Percentiles rank a stretch among this genome's conserved stretches.
Evolutionary conservation across 2,113 vertebrate genomes (phyloP).

Genomic region (Psittacara wagleri): DNA sequence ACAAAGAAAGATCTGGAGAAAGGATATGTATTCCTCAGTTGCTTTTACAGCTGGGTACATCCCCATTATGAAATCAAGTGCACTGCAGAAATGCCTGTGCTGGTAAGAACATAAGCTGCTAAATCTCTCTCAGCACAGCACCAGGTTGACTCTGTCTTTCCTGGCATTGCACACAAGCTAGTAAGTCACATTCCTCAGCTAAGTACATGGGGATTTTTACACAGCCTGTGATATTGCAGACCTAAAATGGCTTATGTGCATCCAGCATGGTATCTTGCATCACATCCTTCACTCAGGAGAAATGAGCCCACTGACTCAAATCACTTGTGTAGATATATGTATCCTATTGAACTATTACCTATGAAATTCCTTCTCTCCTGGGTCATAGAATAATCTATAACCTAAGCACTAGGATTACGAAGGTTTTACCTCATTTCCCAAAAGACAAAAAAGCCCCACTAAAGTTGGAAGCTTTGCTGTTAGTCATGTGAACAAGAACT

Average conservation of each 20-base stretch:
- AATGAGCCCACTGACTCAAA: not conserved
- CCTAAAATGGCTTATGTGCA: not conserved
- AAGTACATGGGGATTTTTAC: not conserved
- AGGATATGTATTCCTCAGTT: not conserved
- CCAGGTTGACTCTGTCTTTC: slow-evolving; percentile 4
- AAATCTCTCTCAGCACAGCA: slow-evolving; percentile 17
- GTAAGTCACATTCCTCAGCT: not conserved
- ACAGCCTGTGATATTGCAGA: not conserved
- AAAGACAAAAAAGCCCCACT: not conserved
- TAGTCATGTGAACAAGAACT: not conserved
- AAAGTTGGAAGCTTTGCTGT: not conserved
- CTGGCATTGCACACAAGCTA: not conserved
- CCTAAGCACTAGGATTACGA: not conserved
- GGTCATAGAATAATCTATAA: not conserved
- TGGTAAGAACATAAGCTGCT: slow-evolving; percentile 32
- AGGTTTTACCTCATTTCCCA: slow-evolving; percentile 34
- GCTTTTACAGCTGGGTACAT: slow-evolving; percentile 49
- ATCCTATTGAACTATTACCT: not conserved
- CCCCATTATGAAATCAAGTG: not conserved
- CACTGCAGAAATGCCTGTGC: not conserved
- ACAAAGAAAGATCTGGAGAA: slow-evolving; percentile 2
- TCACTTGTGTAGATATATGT: not conserved
- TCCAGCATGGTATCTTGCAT: not conserved
- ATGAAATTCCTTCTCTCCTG: not conserved
- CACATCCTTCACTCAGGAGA: not conserved